phyloP scores from a whole-genome alignment of 1,140 invertebrate species.

The Scaptomyza pallida region DNA sequence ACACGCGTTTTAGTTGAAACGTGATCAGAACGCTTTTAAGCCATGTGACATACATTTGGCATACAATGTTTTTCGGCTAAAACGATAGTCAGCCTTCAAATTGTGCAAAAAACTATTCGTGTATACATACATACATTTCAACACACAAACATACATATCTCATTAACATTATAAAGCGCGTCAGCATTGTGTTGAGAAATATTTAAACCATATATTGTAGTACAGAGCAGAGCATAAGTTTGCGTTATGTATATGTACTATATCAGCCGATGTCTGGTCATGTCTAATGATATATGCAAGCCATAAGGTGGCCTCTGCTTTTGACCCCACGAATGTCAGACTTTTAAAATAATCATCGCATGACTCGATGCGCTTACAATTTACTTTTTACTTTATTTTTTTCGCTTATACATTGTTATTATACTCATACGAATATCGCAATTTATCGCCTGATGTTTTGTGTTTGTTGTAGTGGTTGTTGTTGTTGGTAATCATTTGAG shows the following conservation, averaged over 20 bases:
- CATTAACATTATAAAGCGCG: constrained; percentile 8
- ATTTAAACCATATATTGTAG: not conserved
- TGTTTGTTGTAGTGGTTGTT: not conserved
- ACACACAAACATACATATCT: not conserved
- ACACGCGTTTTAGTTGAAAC: not conserved
- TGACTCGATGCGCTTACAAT: not conserved
- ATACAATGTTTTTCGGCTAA: not conserved
- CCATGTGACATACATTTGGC: not conserved
- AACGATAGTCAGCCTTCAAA: constrained; percentile 1
- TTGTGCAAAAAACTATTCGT: not conserved
- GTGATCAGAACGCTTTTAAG: constrained; percentile 4
- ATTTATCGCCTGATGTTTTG: constrained; percentile 26
- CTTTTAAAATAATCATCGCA: constrained; percentile 1
- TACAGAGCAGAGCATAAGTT: not conserved
- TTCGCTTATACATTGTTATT: not conserved
- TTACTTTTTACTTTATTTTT: not conserved
- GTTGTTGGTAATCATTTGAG: not conserved
- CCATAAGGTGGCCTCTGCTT: constrained; percentile 1
- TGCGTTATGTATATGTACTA: constrained; percentile 5
- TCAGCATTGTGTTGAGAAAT: constrained; percentile 1
- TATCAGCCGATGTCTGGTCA: constrained; percentile 8
- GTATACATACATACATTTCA: not conserved
- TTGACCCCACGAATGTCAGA: constrained; percentile 10
- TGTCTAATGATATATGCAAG: not conserved
- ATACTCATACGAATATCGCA: not conserved